Conservation (phyloP, 2,888 invertebrate species). For the Dryobotodes eremita region DNA sequence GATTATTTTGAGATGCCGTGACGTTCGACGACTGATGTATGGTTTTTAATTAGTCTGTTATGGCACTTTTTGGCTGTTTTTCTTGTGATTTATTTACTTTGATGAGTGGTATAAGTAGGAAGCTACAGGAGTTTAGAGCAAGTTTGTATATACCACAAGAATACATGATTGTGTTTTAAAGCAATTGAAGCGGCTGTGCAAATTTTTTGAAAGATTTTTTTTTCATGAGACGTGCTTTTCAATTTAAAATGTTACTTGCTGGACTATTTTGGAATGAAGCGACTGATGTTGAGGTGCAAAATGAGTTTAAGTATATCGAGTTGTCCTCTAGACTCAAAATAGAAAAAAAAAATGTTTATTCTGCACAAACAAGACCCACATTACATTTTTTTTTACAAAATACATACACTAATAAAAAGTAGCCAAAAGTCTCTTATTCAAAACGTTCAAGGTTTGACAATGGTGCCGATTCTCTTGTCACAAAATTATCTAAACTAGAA, state of each 20-base stretch:
- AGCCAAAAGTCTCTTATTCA: too few species aligned
- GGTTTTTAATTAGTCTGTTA: conserved; percentile 52
- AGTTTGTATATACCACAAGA: too few species aligned
- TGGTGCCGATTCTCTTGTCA: too few species aligned
- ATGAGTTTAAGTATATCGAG: background rate
- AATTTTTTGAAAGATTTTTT: background rate
- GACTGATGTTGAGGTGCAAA: background rate
- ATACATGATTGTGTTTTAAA: background rate
- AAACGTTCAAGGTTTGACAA: too few species aligned
- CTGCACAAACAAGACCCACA: too few species aligned
- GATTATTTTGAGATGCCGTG: conserved; percentile 79
- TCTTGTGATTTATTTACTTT: conserved; percentile 13
- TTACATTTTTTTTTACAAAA: too few species aligned
- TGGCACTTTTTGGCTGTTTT: background rate
- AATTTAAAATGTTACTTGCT: background rate
- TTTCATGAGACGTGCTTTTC: background rate
- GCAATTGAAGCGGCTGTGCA: background rate
- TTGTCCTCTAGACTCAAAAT: background rate
- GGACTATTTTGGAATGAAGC: background rate
- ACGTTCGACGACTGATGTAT: conserved; percentile 75
- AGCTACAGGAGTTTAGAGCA: background rate
- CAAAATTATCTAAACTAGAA: too few species aligned
- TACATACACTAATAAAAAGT: too few species aligned
- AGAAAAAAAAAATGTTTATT: too few species aligned
- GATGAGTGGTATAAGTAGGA: background rate